Evolutionary conservation across 2,888 invertebrate genomes (phyloP).

Genomic region (Muscina levida): DNA sequence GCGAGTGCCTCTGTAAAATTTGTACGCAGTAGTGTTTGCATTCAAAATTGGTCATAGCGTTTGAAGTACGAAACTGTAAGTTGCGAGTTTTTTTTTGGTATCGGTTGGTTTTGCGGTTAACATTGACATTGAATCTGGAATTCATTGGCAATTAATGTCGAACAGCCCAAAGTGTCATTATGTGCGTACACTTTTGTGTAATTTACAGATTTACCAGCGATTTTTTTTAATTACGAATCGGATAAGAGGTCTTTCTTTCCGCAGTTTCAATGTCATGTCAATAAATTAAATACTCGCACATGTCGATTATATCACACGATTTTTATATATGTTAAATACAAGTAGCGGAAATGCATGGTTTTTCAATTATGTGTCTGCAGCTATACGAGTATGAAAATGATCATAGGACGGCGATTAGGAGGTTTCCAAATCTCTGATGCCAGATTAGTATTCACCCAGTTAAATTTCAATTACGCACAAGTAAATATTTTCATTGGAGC

Average conservation of each 20-base stretch:
- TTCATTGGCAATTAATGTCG: slow-evolving; percentile 17
- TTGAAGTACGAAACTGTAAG: not conserved
- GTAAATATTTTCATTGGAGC: too few species aligned
- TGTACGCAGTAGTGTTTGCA: not conserved
- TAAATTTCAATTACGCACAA: too few species aligned
- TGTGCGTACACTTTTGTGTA: slow-evolving; percentile 14
- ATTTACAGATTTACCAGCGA: slow-evolving; percentile 17
- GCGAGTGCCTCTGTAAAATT: not conserved
- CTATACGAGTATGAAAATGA: too few species aligned
- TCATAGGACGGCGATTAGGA: too few species aligned
- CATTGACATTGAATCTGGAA: slow-evolving; percentile 62
- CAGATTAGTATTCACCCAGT: too few species aligned
- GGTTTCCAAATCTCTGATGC: too few species aligned
- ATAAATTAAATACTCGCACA: not conserved
- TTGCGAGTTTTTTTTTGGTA: not conserved
- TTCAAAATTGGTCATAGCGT: slow-evolving; percentile 8
- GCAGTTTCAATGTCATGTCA: not conserved
- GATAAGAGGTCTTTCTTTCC: not conserved
- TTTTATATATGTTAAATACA: too few species aligned
- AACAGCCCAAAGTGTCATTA: slow-evolving; percentile 15
- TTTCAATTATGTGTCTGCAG: too few species aligned
- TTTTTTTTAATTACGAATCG: slow-evolving; percentile 26
- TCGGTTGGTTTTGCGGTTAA: slow-evolving; percentile 40
- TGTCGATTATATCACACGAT: not conserved
- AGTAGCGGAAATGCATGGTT: too few species aligned